Percentiles rank a stretch among this genome's conserved stretches.
Evolutionary conservation across 2,888 invertebrate genomes (phyloP).

Genomic region (Timema podura): DNA sequence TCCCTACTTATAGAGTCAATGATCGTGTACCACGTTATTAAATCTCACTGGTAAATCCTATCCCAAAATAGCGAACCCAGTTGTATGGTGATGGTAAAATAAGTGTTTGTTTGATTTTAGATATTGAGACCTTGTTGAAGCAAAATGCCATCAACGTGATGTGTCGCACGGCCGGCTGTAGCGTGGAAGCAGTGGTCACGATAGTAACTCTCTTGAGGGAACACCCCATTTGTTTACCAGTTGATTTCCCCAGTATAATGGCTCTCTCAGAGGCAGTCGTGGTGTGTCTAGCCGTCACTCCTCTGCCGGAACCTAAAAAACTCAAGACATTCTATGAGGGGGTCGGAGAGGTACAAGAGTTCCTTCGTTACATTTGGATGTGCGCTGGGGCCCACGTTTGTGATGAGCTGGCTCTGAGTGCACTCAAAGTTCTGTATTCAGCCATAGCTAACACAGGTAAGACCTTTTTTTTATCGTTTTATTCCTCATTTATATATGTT

Average conservation of each 20-base stretch:
- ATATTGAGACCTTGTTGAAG: neutral
- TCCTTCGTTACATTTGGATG: neutral
- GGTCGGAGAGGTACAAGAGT: neutral
- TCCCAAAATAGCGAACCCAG: too few species aligned
- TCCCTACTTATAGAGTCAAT: too few species aligned
- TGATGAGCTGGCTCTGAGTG: neutral
- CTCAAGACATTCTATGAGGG: neutral
- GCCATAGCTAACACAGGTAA: constrained; percentile 12
- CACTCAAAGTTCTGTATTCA: constrained; percentile 5
- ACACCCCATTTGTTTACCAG: neutral
- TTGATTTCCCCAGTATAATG: neutral
- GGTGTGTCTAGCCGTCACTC: neutral
- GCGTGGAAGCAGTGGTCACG: neutral
- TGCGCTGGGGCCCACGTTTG: neutral
- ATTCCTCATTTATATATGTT: neutral
- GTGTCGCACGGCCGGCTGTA: neutral
- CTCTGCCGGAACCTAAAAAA: neutral
- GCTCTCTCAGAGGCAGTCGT: neutral
- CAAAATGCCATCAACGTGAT: constrained; percentile 4
- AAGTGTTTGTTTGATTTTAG: neutral
- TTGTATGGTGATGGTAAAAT: too few species aligned
- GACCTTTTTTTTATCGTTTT: neutral
- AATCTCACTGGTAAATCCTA: too few species aligned
- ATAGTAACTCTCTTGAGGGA: neutral
- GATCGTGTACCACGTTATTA: too few species aligned